Evolutionary conservation across 2,888 invertebrate genomes (phyloP), one percentile per base, ranked within the genome.

Genomic region (Cantharis flavilabris): DNA sequence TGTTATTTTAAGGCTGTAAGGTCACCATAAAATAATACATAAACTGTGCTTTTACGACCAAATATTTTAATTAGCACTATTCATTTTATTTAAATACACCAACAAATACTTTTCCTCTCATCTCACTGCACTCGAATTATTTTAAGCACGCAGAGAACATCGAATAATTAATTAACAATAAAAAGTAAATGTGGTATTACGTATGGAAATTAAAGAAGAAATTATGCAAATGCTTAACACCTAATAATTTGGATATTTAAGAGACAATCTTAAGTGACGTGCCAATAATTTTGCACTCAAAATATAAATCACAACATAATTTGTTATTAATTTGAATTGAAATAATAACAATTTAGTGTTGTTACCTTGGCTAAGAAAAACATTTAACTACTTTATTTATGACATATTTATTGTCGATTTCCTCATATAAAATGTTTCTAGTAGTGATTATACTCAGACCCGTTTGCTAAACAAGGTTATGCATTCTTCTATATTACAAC

Each of bases 1-100:
- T 70, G 70, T 70, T 70, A 62, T 70, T 70, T 74, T 70, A 30
- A 70, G 74, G 74, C 70, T 30, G 70, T 70, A 70, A 74, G 74
- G 74, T 74, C 70, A 74, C 23, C 13, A 74, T 26, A 74, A 73
- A 74, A 74, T 70, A 74, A 49, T 49, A 49, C 49, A 49, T 49
- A 49, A 49, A 49, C 49, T 49, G 49, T 49, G 49, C 49, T n/a
- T 49, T 49, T 49, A 49, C 49, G 49, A 49, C 7, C 49, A 49
- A 49, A 49, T 49, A 49, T 49, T 49, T 49, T 49, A 49, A 49
- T 49, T 49, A 49, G n/a, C 49, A 49, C 49, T 49, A 49, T 49
- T 49, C 49, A 49, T 49, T 49, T 49, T 49, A 49, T 49, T 49
- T 49, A 49, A 49, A 49, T 49, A n/a, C 49, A n/a, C n/a, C 49